phyloP scores from a whole-genome alignment of 2,113 vertebrate species.

The Sander vitreus region DNA sequence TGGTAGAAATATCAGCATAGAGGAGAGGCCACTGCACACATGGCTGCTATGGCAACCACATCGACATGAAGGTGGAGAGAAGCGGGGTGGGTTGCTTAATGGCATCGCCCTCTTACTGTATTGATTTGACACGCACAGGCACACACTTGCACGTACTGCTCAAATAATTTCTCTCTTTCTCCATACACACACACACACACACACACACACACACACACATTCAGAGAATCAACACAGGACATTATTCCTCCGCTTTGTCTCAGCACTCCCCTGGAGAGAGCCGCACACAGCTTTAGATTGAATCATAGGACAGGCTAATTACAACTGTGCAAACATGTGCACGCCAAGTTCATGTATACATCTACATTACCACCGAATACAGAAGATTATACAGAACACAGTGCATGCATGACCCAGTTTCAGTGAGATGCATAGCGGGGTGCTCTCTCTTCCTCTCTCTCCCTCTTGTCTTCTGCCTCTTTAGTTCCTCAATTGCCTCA shows the following conservation, averaged over 20 bases:
- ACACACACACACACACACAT: slow-evolving; percentile 20
- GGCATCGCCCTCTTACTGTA: slow-evolving; percentile 70
- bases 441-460: slow-evolving; percentile 31
- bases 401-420: slow-evolving; percentile 76
- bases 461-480: slow-evolving; percentile 65
- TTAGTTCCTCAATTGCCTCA: slow-evolving; percentile 58
- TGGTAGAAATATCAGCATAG: slow-evolving; percentile 48
- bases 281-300: slow-evolving; percentile 40
- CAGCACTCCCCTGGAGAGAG: slow-evolving; percentile 50
- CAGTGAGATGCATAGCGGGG: slow-evolving; percentile 57
- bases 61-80: slow-evolving; percentile 50
- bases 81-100: slow-evolving; percentile 56
- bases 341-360: slow-evolving; percentile 50
- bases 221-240: slow-evolving; percentile 30
- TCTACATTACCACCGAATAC: slow-evolving; percentile 47
- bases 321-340: slow-evolving; percentile 66
- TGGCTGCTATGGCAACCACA: slow-evolving; percentile 79
- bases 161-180: slow-evolving; percentile 46
- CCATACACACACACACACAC: slow-evolving; percentile 11
- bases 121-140: slow-evolving; percentile 70
- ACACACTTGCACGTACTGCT: slow-evolving; percentile 38
- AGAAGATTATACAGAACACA: slow-evolving; percentile 50
- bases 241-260: slow-evolving; percentile 43
- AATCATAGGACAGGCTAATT: slow-evolving; percentile 65
- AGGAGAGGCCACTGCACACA: slow-evolving; percentile 60